A percentile compares a stretch with the other conserved stretches of the same genome.
These are phyloP conservation scores for Spilogale gracilis DNA, from an alignment of 2,113 vertebrate species.

Conservation along the genomic window DNA sequence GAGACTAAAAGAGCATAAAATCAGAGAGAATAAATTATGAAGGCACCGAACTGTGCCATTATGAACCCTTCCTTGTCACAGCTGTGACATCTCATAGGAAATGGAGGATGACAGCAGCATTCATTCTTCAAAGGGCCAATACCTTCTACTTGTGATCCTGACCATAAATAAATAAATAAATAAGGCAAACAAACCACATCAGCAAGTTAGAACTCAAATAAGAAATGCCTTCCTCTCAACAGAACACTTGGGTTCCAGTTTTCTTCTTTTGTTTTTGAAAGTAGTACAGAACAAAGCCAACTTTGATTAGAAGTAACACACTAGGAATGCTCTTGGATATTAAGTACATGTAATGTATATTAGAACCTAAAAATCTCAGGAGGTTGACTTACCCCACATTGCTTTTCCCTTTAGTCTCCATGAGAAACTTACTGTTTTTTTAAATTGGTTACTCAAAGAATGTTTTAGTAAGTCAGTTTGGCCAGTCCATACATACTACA, in stretches of 20 bases:
- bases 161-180: conserved; percentile 80
- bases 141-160: conserved; percentile 80
- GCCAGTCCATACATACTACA: background rate
- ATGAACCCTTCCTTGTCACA: conserved; percentile 89
- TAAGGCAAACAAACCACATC: conserved; percentile 41
- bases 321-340: background rate
- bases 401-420: background rate
- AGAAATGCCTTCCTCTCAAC: background rate
- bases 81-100: conserved; percentile 89
- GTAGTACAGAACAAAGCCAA: background rate
- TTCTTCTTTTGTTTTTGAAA: conserved; percentile 60
- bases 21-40: conserved; percentile 95
- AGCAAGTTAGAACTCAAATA: conserved; percentile 26
- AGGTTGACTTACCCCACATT: background rate
- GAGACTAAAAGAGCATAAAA: conserved; percentile 92
- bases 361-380: background rate
- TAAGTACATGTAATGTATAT: background rate
- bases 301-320: background rate
- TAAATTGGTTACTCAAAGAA: background rate
- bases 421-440: background rate
- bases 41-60: conserved; percentile 90
- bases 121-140: conserved; percentile 87
- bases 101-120: conserved; percentile 87
- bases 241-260: conserved; percentile 18
- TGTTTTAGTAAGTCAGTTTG: background rate